phyloP scores from a whole-genome alignment of 2,797 vertebrate genomes.

The Kryptopterus vitreolus region DNA sequence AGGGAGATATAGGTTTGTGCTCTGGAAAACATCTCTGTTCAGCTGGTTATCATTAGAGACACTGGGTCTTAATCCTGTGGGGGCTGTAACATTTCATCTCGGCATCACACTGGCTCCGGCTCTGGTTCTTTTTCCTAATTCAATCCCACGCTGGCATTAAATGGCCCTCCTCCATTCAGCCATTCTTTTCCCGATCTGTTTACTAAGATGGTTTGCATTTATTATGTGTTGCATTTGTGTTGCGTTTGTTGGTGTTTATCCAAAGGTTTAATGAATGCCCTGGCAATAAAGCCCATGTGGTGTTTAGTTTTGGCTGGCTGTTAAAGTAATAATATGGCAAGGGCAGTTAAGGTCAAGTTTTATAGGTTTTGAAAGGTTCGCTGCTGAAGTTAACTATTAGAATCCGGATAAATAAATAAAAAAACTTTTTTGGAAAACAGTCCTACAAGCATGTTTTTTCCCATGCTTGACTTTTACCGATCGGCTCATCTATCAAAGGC shows the following conservation, averaged over 20 bases:
- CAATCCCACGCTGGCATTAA: constrained; percentile 27
- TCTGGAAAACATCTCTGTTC: constrained; percentile 63
- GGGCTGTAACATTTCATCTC: constrained; percentile 13
- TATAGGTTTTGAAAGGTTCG: constrained; percentile 14
- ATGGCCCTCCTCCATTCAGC: constrained; percentile 7
- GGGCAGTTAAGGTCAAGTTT: constrained; percentile 18
- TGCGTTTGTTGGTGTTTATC: constrained; percentile 23
- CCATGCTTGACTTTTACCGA: neutral
- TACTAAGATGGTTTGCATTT: constrained; percentile 39
- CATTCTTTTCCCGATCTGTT: constrained; percentile 38
- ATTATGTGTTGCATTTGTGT: constrained; percentile 46
- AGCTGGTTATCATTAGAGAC: constrained; percentile 70
- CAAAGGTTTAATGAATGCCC: constrained; percentile 32
- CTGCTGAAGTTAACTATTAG: neutral
- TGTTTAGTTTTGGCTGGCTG: constrained; percentile 50
- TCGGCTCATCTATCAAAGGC: neutral
- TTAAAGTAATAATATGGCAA: constrained; percentile 12
- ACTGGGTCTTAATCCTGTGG: constrained; percentile 46
- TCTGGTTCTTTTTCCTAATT: constrained; percentile 30
- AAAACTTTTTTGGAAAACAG: neutral
- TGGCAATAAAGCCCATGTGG: constrained; percentile 52
- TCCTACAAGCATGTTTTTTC: neutral
- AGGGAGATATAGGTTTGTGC: constrained; percentile 41
- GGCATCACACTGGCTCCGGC: constrained; percentile 20
- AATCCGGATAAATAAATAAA: neutral